A percentile compares a stretch with the other conserved stretches of the same genome.
phyloP scores from a whole-genome alignment of 1,140 invertebrate genomes.

The Andricus grossulariae region DNA sequence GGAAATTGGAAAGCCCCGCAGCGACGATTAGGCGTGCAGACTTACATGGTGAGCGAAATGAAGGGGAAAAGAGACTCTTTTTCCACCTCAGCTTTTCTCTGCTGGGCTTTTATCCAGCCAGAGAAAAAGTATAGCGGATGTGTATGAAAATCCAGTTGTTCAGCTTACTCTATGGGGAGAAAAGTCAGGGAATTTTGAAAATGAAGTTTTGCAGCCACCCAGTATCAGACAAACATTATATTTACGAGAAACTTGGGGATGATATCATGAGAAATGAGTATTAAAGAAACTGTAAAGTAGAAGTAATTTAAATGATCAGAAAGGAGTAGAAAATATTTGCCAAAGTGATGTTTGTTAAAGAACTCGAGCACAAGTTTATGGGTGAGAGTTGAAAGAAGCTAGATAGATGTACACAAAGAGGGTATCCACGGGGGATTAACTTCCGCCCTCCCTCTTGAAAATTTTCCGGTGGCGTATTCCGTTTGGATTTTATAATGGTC shows the following conservation, averaged over 20 bases:
- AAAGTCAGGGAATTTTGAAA: too few species aligned
- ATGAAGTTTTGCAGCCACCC: too few species aligned
- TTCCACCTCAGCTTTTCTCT: background rate
- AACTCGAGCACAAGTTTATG: background rate
- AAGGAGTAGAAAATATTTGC: background rate
- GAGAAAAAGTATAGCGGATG: background rate
- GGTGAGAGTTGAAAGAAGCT: background rate
- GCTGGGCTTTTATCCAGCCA: background rate
- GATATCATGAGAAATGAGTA: too few species aligned
- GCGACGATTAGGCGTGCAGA: slow-evolving; percentile 18
- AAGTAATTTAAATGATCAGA: too few species aligned
- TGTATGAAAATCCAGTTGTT: slow-evolving; percentile 30
- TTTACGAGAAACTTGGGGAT: too few species aligned
- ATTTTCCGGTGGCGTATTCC: slow-evolving; percentile 56
- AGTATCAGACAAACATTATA: too few species aligned
- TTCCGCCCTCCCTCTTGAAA: slow-evolving; percentile 41
- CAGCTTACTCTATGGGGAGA: too few species aligned
- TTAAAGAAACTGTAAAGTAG: too few species aligned
- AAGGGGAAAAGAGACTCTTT: slow-evolving; percentile 33
- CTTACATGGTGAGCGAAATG: slow-evolving; percentile 30
- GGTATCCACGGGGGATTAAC: slow-evolving; percentile 32
- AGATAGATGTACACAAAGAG: slow-evolving; percentile 26
- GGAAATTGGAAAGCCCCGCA: slow-evolving; percentile 60
- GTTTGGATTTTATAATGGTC: slow-evolving; percentile 61
- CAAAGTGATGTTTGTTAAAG: background rate